These are phyloP conservation scores for Eristalis pertinax DNA, from an alignment of 2,888 invertebrate genomes.

Conservation along the genomic window DNA sequence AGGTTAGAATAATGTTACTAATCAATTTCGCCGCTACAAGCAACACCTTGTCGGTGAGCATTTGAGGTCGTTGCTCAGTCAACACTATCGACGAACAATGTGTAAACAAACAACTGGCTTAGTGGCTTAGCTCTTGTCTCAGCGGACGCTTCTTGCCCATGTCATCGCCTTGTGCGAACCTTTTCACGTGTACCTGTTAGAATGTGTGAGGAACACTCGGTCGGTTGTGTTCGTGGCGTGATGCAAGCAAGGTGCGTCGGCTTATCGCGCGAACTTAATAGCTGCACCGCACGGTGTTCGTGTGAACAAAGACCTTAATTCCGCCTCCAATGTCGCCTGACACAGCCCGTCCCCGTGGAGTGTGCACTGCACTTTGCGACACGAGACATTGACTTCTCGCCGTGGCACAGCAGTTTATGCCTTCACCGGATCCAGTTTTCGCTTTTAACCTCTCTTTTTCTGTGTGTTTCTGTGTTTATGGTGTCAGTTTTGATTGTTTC, in stretches of 20 bases:
- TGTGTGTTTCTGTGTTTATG: background rate
- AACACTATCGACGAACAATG: background rate
- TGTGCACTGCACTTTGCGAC: background rate
- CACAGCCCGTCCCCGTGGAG: background rate
- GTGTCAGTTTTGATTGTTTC: background rate
- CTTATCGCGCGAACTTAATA: background rate
- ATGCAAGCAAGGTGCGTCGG: background rate
- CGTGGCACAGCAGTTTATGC: background rate
- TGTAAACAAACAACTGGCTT: background rate
- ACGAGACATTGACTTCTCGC: background rate
- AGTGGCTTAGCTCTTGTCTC: background rate
- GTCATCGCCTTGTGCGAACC: background rate
- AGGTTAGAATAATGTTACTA: constrained; percentile 58
- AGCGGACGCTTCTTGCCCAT: background rate
- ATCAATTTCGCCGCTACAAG: constrained; percentile 24
- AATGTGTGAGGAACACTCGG: background rate
- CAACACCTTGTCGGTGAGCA: background rate
- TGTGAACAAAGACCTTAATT: background rate
- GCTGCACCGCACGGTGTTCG: background rate
- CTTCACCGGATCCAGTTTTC: background rate
- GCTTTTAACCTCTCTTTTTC: background rate
- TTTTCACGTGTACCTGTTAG: background rate
- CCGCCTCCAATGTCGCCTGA: background rate
- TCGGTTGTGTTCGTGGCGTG: background rate
- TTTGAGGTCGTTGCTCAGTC: background rate